Base-by-base conservation (phyloP, 2,113 vertebrate species). In the Elaphurus davidianus region DNA sequence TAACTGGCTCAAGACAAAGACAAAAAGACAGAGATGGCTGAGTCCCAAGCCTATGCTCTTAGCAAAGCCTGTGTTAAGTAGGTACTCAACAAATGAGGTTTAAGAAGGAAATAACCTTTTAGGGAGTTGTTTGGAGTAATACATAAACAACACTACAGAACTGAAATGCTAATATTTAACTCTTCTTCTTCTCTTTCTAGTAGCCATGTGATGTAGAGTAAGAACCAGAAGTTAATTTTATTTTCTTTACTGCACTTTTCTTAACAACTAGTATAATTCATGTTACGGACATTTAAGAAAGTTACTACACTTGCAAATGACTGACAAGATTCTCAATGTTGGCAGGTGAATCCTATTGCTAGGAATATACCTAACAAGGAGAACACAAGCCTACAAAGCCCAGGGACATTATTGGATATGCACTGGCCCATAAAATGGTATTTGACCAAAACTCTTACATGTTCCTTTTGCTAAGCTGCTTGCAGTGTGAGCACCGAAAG, bases 241-340 rank as follows among this genome's bases (percentile, higher is more conserved):
- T 93, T 97, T 93, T 82, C 19, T 94, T 94, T 85, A 86, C 30
- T 78, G 90, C 21, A 52, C 95, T 87, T 87, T 95, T 91, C 96
- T 97, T 97, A 96, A 91, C 86, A 55, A 95, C 50, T 92, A 98
- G 79, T 92, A 47, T 36, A 97, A 97, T 83, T 97, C 95, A 90
- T 82, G 87, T 97, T 93, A 92, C 47, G 93, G 14, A 97, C 82
- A 94, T 98, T 57, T 64, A 96, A 96, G 94, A 54, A 97, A 98
- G 64, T 55, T 96, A 94, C 91, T 92, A 96, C 33, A 98, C 79
- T 95, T 98, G 96, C 87, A 98, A 97, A 93, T 95, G 95, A 92
- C 17, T 57, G 87, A 33, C 16, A 71, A 50, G 94, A 95, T 62
- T 93, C 74, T 74, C 60, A 97, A 74, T 52, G 27, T 2, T 87